Evolutionary conservation across 2,113 vertebrate species (phyloP).

Genomic region (Raja brachyura): DNA sequence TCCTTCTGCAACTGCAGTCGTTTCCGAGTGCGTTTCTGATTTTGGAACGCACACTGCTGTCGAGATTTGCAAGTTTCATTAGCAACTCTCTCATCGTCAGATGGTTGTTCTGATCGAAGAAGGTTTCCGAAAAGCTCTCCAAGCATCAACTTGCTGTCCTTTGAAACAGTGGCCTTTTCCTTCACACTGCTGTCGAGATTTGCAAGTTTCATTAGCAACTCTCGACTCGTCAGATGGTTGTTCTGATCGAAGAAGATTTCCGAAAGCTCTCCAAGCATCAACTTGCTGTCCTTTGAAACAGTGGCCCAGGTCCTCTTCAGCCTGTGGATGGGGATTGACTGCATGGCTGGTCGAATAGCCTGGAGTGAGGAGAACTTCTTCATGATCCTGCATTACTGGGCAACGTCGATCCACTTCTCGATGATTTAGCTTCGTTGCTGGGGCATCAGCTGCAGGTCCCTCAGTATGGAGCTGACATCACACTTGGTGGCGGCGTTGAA

Average conservation of each 20-base stretch:
- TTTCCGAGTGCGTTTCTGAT: too few relatives aligned
- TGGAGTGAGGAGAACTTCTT: too few relatives aligned
- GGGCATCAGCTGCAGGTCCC: too few relatives aligned
- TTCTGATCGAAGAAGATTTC: constrained; percentile 90
- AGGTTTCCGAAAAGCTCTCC: constrained; percentile 92
- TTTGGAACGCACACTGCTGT: constrained; percentile 82
- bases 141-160: constrained; percentile 80
- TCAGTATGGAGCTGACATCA: too few relatives aligned
- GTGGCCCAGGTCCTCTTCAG: too few relatives aligned
- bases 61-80: constrained; percentile 90
- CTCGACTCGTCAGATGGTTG: constrained; percentile 84
- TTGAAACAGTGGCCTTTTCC: constrained; percentile 81
- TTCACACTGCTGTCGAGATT: constrained; percentile 83
- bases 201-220: constrained; percentile 93
- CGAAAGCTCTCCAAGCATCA: constrained; percentile 85
- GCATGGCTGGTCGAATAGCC: too few relatives aligned
- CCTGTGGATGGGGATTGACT: too few relatives aligned
- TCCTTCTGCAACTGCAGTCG: constrained; percentile 82
- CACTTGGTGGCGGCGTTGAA: too few relatives aligned
- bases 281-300: constrained; percentile 83
- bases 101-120: constrained; percentile 89
- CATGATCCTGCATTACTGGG: too few relatives aligned
- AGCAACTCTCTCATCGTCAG: constrained; percentile 84
- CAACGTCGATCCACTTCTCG: too few relatives aligned
- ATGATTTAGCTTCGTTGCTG: too few relatives aligned